Evolutionary conservation across 2,113 vertebrate genomes (phyloP).

Genomic region (Laticauda laticaudata): DNA sequence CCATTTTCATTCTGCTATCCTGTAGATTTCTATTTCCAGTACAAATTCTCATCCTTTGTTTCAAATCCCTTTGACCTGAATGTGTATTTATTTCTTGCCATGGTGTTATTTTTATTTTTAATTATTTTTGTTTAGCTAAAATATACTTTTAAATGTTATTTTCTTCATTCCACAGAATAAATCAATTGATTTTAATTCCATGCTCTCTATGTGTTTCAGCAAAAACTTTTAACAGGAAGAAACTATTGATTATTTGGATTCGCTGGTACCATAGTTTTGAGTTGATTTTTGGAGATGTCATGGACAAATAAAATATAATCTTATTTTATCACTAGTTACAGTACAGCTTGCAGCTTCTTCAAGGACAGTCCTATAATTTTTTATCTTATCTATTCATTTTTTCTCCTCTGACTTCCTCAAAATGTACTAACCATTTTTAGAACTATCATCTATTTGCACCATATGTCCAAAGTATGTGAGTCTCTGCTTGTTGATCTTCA

Average conservation of each 20-base stretch:
- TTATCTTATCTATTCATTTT: not conserved
- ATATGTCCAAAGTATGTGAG: not conserved
- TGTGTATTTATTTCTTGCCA: not conserved
- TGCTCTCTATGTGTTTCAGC: not conserved
- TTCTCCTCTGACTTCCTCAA: not conserved
- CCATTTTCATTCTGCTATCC: not conserved
- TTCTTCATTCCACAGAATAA: not conserved
- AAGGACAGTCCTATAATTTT: not conserved
- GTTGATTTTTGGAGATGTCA: not conserved
- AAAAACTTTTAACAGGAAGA: not conserved
- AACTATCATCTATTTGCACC: not conserved
- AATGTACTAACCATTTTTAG: not conserved
- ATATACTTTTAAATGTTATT: not conserved
- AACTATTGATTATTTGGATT: not conserved
- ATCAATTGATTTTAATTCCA: not conserved
- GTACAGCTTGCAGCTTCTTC: not conserved
- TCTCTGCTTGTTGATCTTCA: not conserved
- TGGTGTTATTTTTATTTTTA: not conserved
- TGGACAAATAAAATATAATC: not conserved
- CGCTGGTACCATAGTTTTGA: not conserved
- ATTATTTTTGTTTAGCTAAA: not conserved
- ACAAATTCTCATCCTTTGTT: not conserved
- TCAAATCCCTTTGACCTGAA: not conserved
- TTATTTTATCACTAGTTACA: not conserved
- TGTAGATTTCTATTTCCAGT: not conserved